A percentile compares a stretch with the other conserved stretches of the same genome.
Evolutionary conservation across 92 coral and sea anemone genomes (phyloP).

Genomic region (Blastomussa wellsi): DNA sequence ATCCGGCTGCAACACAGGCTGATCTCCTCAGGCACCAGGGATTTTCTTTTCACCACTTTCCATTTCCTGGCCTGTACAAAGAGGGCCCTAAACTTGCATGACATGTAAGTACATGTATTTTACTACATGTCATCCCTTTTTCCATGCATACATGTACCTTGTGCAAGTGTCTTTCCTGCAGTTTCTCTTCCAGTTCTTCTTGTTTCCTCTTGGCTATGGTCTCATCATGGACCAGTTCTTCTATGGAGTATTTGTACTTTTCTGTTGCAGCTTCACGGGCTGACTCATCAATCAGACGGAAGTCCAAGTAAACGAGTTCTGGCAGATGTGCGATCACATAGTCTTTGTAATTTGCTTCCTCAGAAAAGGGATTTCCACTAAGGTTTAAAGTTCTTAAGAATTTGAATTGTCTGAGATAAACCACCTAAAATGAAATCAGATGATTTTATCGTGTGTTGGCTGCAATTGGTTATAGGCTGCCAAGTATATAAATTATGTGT

Average conservation of each 20-base stretch:
- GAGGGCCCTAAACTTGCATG: too few species aligned
- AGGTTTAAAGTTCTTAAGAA: constrained; percentile 80
- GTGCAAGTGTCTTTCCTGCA: constrained; percentile 75
- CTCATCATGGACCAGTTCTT: constrained; percentile 94
- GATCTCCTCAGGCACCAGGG: too few species aligned
- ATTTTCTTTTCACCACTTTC: too few species aligned
- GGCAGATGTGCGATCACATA: constrained; percentile 94
- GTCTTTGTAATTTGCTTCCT: constrained; percentile 90
- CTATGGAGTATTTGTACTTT: constrained; percentile 92
- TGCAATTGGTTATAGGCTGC: not conserved
- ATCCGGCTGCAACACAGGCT: too few species aligned
- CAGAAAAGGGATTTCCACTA: constrained; percentile 96
- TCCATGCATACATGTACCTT: constrained; percentile 72
- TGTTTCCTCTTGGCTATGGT: constrained; percentile 81
- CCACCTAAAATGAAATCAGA: constrained; percentile 51
- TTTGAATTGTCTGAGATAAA: constrained; percentile 83
- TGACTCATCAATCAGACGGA: constrained; percentile 87
- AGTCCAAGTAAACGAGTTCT: constrained; percentile 91
- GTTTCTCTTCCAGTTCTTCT: constrained; percentile 72
- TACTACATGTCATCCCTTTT: too few species aligned
- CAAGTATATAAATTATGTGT: too few species aligned
- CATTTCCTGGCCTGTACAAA: too few species aligned
- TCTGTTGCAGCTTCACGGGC: constrained; percentile 96
- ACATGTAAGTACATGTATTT: too few species aligned
- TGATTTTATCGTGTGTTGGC: not conserved